Evolutionary conservation across 2,113 vertebrate genomes (phyloP).

Genomic region (Microcebus lehilahytsara): DNA sequence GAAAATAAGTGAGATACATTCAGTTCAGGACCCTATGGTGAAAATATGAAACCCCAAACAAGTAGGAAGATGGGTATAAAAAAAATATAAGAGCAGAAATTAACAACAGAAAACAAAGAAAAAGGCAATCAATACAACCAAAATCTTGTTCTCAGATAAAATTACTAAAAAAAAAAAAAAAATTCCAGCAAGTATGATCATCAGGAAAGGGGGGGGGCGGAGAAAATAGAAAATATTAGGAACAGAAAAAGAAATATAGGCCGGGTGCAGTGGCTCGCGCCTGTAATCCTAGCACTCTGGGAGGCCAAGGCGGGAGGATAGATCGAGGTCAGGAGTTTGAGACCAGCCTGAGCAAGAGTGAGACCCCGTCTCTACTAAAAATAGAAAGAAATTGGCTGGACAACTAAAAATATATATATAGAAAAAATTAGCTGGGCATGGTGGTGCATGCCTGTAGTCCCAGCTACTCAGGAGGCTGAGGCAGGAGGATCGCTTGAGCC

Average conservation of each 20-base stretch:
- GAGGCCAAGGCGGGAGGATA: too few relatives aligned
- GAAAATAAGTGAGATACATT: background rate
- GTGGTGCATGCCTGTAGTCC: too few relatives aligned
- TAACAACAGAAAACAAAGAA: conserved; percentile 3
- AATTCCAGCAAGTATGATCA: background rate
- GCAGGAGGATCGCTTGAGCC: too few relatives aligned
- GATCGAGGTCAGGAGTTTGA: too few relatives aligned
- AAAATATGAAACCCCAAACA: background rate
- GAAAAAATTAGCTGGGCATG: too few relatives aligned
- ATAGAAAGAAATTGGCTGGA: too few relatives aligned
- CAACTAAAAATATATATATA: too few relatives aligned
- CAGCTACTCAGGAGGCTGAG: too few relatives aligned
- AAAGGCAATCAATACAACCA: background rate
- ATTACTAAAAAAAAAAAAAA: background rate
- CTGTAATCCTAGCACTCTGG: too few relatives aligned
- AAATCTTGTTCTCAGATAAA: conserved; percentile 29
- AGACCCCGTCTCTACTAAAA: too few relatives aligned
- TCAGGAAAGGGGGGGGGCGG: background rate
- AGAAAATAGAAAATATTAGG: background rate
- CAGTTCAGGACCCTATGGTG: background rate
- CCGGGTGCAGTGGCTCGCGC: too few relatives aligned
- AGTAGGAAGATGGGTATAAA: background rate
- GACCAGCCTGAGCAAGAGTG: too few relatives aligned
- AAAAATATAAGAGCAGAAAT: background rate
- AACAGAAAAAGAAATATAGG: background rate